These are phyloP conservation scores for Octomys mimax DNA, from an alignment of 2,797 vertebrate species.

Conservation along the genomic window DNA sequence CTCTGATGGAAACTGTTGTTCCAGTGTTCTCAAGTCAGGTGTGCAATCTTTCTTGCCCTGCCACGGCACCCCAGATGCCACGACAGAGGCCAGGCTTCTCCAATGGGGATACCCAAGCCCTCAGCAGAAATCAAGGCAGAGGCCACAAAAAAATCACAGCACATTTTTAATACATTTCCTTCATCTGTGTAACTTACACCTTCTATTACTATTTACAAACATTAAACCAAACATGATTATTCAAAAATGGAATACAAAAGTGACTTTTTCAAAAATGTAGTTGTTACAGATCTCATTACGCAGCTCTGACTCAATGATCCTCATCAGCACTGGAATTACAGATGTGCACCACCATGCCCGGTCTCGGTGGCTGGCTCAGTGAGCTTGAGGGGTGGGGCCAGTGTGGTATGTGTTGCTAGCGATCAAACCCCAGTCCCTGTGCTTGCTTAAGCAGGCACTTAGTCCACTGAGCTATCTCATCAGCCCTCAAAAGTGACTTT, in stretches of 20 bases:
- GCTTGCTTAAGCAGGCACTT: too few species aligned
- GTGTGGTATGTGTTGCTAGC: too few species aligned
- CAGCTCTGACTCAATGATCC: too few species aligned
- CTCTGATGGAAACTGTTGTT: rapidly evolving
- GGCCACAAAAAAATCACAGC: background rate
- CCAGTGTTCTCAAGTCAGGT: background rate
- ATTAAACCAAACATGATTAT: background rate
- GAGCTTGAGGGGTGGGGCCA: too few species aligned
- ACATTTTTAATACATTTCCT: background rate
- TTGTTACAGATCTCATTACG: too few species aligned
- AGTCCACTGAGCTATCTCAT: too few species aligned
- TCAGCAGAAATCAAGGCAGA: background rate
- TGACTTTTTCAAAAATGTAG: background rate
- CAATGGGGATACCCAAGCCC: background rate
- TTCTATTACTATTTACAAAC: background rate
- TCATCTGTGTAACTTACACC: background rate
- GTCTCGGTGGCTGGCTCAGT: too few species aligned
- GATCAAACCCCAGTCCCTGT: too few species aligned
- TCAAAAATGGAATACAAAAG: background rate
- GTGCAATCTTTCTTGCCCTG: too few species aligned
- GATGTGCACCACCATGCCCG: too few species aligned
- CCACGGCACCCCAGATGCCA: background rate
- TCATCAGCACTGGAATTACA: too few species aligned
- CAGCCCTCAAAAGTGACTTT: background rate
- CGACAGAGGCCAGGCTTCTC: background rate